Conservation (phyloP, 2,888 invertebrate genomes). For the Malacosoma neustria region DNA sequence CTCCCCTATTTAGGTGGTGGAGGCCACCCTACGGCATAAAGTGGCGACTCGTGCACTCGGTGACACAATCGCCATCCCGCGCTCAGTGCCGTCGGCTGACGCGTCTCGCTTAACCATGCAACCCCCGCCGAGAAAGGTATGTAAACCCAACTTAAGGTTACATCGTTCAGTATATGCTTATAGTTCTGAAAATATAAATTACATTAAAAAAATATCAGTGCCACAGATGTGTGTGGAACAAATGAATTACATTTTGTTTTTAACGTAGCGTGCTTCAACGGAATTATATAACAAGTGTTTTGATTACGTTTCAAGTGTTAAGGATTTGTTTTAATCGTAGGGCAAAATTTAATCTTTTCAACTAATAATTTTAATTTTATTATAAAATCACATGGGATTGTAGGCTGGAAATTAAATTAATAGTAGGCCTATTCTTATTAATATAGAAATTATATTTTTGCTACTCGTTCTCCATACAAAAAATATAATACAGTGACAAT, state of each 20-base stretch:
- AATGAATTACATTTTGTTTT: constrained; percentile 10
- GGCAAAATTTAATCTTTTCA: no score
- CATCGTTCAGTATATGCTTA: no score
- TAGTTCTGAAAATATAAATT: no score
- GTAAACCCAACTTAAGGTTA: no score
- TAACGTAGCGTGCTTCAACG: constrained; percentile 6
- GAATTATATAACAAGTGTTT: constrained; percentile 14
- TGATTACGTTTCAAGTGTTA: not conserved
- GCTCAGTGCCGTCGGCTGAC: constrained; percentile 17
- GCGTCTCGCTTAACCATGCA: constrained; percentile 75
- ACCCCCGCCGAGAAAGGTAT: constrained; percentile 91
- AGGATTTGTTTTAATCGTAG: no score
- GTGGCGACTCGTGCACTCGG: constrained; percentile 36
- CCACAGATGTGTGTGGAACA: constrained; percentile 10
- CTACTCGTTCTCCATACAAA: no score
- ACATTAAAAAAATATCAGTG: no score
- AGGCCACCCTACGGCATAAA: constrained; percentile 27
- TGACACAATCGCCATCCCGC: constrained; percentile 27
- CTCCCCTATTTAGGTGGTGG: constrained; percentile 13
- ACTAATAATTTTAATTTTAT: not conserved
- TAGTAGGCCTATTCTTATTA: not conserved
- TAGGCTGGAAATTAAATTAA: not conserved
- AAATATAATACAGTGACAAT: no score
- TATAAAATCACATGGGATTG: not conserved
- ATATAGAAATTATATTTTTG: no score